Evolutionary conservation across 2,113 vertebrate species (phyloP).

Genomic region (Puma concolor): DNA sequence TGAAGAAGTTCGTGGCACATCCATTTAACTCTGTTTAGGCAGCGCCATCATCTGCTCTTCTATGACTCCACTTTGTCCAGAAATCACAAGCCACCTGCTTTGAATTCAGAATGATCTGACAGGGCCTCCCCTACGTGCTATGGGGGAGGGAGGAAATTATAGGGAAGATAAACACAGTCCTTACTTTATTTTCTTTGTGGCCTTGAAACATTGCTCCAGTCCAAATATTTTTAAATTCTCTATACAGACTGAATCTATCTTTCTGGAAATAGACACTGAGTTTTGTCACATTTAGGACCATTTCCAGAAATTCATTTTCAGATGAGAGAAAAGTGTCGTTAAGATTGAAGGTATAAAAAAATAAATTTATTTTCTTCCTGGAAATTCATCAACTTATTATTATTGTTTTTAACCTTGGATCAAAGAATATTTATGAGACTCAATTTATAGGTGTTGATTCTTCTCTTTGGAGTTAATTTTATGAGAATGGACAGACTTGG

Average conservation of each 20-base stretch:
- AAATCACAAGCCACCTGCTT: conserved; percentile 45
- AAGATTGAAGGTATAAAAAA: conserved; percentile 48
- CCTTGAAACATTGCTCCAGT: conserved; percentile 36
- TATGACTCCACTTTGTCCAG: background rate
- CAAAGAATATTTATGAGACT: conserved; percentile 54
- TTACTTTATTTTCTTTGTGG: conserved; percentile 50
- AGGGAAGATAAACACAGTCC: background rate
- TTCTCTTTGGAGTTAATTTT: background rate
- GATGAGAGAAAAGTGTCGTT: conserved; percentile 45
- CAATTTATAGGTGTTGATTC: background rate
- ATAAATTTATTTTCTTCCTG: conserved; percentile 55
- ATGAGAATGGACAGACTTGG: background rate
- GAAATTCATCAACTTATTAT: background rate
- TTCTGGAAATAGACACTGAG: conserved; percentile 65
- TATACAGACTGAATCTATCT: conserved; percentile 21
- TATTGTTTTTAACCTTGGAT: conserved; percentile 33
- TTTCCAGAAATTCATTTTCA: conserved; percentile 59
- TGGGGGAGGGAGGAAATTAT: background rate
- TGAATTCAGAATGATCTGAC: background rate
- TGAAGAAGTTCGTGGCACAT: background rate
- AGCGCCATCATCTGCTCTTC: conserved; percentile 58
- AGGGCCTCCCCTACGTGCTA: background rate
- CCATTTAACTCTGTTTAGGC: background rate
- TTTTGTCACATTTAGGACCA: conserved; percentile 49
- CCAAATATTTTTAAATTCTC: conserved; percentile 65